Percentiles rank a stretch among this genome's conserved stretches.
phyloP scores from a whole-genome alignment of 1,140 invertebrate genomes.

The Hestina assimilis region DNA sequence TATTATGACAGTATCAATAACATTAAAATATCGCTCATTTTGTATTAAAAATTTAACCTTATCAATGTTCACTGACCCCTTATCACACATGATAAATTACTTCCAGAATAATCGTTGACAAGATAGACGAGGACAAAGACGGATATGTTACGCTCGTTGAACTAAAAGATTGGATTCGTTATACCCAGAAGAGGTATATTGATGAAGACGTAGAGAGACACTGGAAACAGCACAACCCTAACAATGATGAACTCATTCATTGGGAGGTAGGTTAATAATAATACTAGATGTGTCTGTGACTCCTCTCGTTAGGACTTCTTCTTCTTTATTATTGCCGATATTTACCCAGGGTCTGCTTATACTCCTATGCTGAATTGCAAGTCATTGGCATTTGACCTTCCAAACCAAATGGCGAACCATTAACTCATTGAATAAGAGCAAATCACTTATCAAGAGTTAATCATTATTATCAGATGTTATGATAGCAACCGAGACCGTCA shows the following conservation, averaged over 20 bases:
- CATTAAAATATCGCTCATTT: too few relatives aligned
- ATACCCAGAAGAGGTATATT: constrained; percentile 94
- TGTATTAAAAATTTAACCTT: not conserved
- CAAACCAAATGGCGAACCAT: too few relatives aligned
- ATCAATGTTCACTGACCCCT: constrained; percentile 37
- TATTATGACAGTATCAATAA: not conserved
- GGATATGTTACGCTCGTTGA: constrained; percentile 92
- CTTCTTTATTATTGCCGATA: too few relatives aligned
- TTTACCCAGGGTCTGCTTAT: too few relatives aligned
- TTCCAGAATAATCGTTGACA: constrained; percentile 93
- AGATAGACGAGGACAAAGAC: constrained; percentile 95
- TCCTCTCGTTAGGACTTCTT: too few relatives aligned
- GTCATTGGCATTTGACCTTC: too few relatives aligned
- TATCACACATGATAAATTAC: constrained; percentile 32
- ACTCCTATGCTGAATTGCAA: too few relatives aligned
- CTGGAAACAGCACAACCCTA: constrained; percentile 94
- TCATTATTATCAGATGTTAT: too few relatives aligned
- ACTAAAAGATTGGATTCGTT: constrained; percentile 97
- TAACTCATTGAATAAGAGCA: too few relatives aligned
- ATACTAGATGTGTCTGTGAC: too few relatives aligned
- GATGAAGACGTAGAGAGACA: constrained; percentile 94
- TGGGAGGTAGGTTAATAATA: constrained; percentile 84
- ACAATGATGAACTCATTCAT: constrained; percentile 85
- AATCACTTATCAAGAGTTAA: too few relatives aligned
- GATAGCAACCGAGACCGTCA: too few relatives aligned